Evolutionary conservation across 2,113 vertebrate genomes (phyloP).

Genomic region (Spheniscus mendiculus): DNA sequence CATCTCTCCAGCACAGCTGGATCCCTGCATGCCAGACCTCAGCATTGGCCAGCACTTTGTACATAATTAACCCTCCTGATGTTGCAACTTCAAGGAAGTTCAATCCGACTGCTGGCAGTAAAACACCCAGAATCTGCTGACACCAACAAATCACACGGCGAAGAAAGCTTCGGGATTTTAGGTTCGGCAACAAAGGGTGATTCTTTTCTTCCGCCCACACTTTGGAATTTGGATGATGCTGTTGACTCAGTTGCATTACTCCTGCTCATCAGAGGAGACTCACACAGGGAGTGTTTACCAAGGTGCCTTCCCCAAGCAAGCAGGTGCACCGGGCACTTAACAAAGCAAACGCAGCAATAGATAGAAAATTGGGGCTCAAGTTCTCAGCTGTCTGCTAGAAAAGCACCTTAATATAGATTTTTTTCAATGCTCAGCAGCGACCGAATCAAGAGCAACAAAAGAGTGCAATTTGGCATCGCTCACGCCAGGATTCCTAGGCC

Average conservation of each 20-base stretch:
- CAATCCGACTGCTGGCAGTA: slow-evolving; percentile 15
- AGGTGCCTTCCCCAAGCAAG: neutral
- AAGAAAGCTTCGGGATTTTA: neutral
- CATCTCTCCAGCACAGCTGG: slow-evolving; percentile 53
- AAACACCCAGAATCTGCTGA: slow-evolving; percentile 31
- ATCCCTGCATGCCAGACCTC: slow-evolving; percentile 39
- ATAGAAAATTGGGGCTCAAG: neutral
- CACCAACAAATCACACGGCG: neutral
- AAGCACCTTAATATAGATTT: neutral
- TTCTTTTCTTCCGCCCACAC: slow-evolving; percentile 7
- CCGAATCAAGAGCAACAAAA: neutral
- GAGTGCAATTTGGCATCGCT: neutral
- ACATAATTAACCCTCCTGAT: slow-evolving; percentile 56
- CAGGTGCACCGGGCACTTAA: neutral
- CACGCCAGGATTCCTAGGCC: neutral
- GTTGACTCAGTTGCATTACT: neutral
- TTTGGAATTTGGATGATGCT: neutral
- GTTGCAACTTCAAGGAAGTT: slow-evolving; percentile 60
- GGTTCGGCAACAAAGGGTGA: slow-evolving; percentile 2
- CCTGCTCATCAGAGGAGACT: neutral
- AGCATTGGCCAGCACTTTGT: slow-evolving; percentile 23
- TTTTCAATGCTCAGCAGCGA: neutral
- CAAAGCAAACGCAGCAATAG: neutral
- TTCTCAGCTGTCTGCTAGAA: neutral
- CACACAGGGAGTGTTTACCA: rapidly evolving